Base-by-base conservation (phyloP, 1,140 invertebrate species). In the Ceratosolen solmsi region DNA sequence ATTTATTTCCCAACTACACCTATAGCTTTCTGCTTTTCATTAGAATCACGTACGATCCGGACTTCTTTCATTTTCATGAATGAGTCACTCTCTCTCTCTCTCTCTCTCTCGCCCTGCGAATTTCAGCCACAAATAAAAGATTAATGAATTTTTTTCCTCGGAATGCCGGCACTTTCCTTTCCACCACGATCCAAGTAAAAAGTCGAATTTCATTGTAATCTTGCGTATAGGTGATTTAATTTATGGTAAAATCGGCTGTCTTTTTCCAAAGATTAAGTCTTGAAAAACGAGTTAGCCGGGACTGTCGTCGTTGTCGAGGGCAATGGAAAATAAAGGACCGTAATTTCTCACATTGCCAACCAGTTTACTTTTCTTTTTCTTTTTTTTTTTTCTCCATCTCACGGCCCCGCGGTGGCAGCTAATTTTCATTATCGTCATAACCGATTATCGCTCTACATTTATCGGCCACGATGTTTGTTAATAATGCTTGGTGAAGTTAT, bases 381-480 rank as follows among this genome's bases (percentile, higher is more conserved):
- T 20, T n/a, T n/a, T n/a, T n/a, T n/a, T n/a, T n/a, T n/a, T n/a
- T n/a, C n/a, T n/a, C n/a, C n/a, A n/a, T n/a, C n/a, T 5, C 1
- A 30, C 17, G 51, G 33, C 13, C 1, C 13, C 60, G 41, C 30
- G n/a, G n/a, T n/a, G 65, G 11, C 63, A 51, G 63, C 60, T 76
- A 76, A 82, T 82, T 82, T 58, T 70, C 38, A 68, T 75, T 56
- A 82, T 68, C 73, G 51, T 22, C 27, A 30, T 78, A 68, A 63
- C 5, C 30, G 72, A 78, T 76, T 51, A 49, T 25, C 56, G 5
- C 36, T n/a, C 1, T 22, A 54, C 15, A 65, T 74, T 65, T 51
- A 70, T 70, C 72, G 70, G 9, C 30, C 27, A 36, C 20, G 25
- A 41, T 27, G 63, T 22, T 13, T 15, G 63, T 15, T 46, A 54